A percentile compares a stretch with the other conserved stretches of the same genome.
Evolutionary conservation across 1,140 invertebrate species (phyloP).

Genomic region (Manduca sexta): DNA sequence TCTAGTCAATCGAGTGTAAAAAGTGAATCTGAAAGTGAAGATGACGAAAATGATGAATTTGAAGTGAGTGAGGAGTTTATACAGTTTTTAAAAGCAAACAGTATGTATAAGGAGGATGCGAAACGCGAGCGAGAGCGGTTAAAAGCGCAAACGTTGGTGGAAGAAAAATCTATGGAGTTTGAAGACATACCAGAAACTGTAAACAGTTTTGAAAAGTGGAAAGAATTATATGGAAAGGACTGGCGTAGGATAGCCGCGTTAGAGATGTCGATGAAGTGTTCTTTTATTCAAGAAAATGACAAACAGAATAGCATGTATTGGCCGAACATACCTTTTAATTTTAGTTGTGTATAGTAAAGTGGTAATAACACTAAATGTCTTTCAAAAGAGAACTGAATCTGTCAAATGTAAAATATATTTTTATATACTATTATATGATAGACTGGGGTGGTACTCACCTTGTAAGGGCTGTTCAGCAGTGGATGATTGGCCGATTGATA

Average conservation of each 20-base stretch:
- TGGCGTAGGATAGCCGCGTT: constrained; percentile 81
- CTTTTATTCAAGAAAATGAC: constrained; percentile 78
- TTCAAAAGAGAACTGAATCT: too few species aligned
- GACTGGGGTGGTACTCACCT: too few species aligned
- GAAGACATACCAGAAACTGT: constrained; percentile 22
- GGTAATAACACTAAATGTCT: too few species aligned
- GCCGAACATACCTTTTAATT: constrained; percentile 83
- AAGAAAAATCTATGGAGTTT: constrained; percentile 22
- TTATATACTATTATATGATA: too few species aligned
- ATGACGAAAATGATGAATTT: constrained; percentile 46
- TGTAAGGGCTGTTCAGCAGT: too few species aligned
- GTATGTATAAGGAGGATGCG: constrained; percentile 61
- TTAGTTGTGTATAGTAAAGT: too few species aligned
- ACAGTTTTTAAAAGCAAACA: constrained; percentile 76
- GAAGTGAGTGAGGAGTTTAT: constrained; percentile 79
- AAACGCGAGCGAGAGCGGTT: constrained; percentile 69
- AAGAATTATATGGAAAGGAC: constrained; percentile 75
- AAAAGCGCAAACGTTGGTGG: constrained; percentile 51
- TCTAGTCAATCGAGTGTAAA: not conserved
- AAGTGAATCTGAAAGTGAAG: constrained; percentile 12
- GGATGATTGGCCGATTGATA: too few species aligned
- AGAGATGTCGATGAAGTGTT: constrained; percentile 81
- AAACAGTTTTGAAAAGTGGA: constrained; percentile 53
- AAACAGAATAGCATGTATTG: constrained; percentile 78
- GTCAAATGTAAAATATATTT: too few species aligned